Percentiles rank a stretch among this genome's conserved stretches.
Evolutionary conservation across 2,113 vertebrate species (phyloP).

Genomic region (Anolis carolinensis): DNA sequence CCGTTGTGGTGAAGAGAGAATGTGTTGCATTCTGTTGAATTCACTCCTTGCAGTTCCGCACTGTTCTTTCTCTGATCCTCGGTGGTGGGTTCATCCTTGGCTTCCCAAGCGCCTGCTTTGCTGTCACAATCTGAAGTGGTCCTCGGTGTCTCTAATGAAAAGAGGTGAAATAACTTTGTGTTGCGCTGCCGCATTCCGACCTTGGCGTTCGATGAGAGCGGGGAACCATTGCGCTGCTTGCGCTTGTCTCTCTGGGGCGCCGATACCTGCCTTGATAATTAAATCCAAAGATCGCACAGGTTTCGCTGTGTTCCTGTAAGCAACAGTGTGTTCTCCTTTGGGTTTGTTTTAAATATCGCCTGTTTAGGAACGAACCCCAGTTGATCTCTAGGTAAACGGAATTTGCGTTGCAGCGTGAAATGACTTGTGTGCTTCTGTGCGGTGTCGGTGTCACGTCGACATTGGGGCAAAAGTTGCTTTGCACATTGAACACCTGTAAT

Average conservation of each 20-base stretch:
- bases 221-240: slow-evolving; percentile 68
- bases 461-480: not conserved
- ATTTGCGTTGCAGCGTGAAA: not conserved
- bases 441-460: not conserved
- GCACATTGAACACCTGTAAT: not conserved
- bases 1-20: slow-evolving; percentile 4
- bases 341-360: too few species aligned
- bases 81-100: slow-evolving; percentile 24
- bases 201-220: slow-evolving; percentile 62
- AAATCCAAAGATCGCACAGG: slow-evolving; percentile 52
- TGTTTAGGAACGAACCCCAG: not conserved
- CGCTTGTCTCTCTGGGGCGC: slow-evolving; percentile 63
- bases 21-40: slow-evolving; percentile 46
- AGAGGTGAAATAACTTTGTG: slow-evolving; percentile 49
- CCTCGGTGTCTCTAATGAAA: slow-evolving; percentile 56
- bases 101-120: slow-evolving; percentile 42
- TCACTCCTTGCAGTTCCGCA: slow-evolving; percentile 45
- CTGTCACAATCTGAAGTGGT: slow-evolving; percentile 42
- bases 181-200: slow-evolving; percentile 51
- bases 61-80: slow-evolving; percentile 38
- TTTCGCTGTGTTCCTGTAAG: slow-evolving; percentile 52
- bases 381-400: not conserved
- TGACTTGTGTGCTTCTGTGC: not conserved
- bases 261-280: slow-evolving; percentile 71
- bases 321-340: not conserved